These are phyloP conservation scores for Nomada fucata DNA, from an alignment of 2,888 invertebrate genomes.

Conservation along the genomic window DNA sequence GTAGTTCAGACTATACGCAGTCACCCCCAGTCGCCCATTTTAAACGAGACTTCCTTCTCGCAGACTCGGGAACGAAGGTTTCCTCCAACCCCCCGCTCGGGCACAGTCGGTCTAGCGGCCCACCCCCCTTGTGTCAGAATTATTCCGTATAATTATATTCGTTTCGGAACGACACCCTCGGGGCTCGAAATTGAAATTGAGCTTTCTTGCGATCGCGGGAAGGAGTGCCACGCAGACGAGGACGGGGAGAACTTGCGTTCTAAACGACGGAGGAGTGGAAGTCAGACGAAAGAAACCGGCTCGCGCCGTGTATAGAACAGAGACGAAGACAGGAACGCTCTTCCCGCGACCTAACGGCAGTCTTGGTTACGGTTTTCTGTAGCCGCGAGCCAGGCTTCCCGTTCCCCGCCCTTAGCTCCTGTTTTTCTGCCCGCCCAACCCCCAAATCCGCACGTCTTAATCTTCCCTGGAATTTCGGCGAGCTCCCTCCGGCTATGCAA, in stretches of 20 bases:
- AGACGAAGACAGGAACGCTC: conserved; percentile 25
- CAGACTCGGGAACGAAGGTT: conserved; percentile 49
- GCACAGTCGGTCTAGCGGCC: background rate
- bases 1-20: conserved; percentile 60
- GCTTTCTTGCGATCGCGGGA: conserved; percentile 74
- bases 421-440: conserved; percentile 72
- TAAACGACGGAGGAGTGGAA: background rate
- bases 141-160: conserved; percentile 84
- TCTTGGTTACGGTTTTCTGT: conserved; percentile 70
- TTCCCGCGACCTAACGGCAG: conserved; percentile 58
- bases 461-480: conserved; percentile 71
- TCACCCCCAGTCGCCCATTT: conserved; percentile 50
- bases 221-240: conserved; percentile 42
- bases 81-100: conserved; percentile 7
- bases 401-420: conserved; percentile 70
- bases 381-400: conserved; percentile 79
- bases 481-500: conserved; percentile 72
- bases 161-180: conserved; percentile 84
- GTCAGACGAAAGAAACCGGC: conserved; percentile 15
- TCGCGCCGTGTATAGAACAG: background rate
- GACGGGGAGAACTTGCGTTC: conserved; percentile 25
- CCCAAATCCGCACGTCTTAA: conserved; percentile 74
- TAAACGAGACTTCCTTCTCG: conserved; percentile 64
- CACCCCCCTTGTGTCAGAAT: conserved; percentile 78
- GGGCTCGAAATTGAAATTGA: conserved; percentile 84